A percentile compares a stretch with the other conserved stretches of the same genome.
These are phyloP conservation scores for Plotosus lineatus DNA, from an alignment of 2,113 vertebrate genomes.

Conservation along the genomic window DNA sequence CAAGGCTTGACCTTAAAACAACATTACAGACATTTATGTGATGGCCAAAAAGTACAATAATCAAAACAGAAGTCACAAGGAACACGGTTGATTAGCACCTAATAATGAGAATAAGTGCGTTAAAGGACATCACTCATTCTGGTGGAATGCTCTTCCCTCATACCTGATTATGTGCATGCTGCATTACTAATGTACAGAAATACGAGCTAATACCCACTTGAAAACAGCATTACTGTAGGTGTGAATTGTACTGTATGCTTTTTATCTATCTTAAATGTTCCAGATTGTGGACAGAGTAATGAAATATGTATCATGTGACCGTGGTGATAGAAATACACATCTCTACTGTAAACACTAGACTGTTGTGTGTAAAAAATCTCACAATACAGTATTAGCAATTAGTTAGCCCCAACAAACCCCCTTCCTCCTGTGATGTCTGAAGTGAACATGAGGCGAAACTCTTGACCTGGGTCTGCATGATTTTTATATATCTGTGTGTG, in stretches of 20 bases:
- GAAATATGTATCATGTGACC: too few species aligned
- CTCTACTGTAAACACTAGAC: too few species aligned
- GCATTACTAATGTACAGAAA: not conserved
- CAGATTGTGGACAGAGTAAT: too few species aligned
- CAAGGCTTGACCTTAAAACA: too few species aligned
- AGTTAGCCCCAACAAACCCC: too few species aligned
- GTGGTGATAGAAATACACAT: too few species aligned
- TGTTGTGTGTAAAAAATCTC: too few species aligned
- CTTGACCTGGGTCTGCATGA: not conserved
- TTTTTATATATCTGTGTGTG: not conserved
- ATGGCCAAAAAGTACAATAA: not conserved
- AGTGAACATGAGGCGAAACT: not conserved
- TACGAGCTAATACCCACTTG: not conserved
- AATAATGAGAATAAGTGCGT: conserved; percentile 9
- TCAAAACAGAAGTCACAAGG: not conserved
- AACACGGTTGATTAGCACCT: not conserved
- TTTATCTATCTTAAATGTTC: too few species aligned
- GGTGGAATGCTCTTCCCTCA: not conserved
- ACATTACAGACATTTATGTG: not conserved
- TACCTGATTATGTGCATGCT: not conserved
- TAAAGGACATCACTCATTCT: not conserved
- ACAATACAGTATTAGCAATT: too few species aligned
- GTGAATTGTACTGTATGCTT: too few species aligned
- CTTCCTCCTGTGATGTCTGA: not conserved
- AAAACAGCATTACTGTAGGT: too few species aligned